Evolutionary conservation across 2,888 invertebrate genomes (phyloP).

Genomic region (Taphrorychus bicolor): DNA sequence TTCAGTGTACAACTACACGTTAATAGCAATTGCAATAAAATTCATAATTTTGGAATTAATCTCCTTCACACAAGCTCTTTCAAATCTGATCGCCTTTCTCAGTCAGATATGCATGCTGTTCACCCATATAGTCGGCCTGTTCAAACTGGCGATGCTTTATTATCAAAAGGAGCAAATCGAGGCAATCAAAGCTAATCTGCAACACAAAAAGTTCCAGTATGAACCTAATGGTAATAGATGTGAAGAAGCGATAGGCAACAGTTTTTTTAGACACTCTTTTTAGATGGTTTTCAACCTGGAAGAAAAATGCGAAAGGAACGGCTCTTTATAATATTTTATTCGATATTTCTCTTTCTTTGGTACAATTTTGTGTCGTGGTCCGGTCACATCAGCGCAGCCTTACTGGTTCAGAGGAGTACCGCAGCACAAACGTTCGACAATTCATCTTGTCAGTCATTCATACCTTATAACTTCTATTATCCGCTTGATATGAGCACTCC

Average conservation of each 20-base stretch:
- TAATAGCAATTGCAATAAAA: conserved; percentile 18
- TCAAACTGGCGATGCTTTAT: conserved; percentile 43
- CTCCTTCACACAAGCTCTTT: conserved; percentile 22
- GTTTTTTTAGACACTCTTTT: conserved; percentile 4
- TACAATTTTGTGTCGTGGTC: too few relatives aligned
- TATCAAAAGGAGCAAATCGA: conserved; percentile 27
- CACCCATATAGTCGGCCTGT: conserved; percentile 44
- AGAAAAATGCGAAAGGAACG: conserved; percentile 29
- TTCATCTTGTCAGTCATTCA: conserved; percentile 41
- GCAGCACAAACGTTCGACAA: conserved; percentile 39
- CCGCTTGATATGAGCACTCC: conserved; percentile 42
- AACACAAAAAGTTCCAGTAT: conserved; percentile 33
- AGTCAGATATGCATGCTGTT: conserved; percentile 45
- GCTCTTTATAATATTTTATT: conserved; percentile 15
- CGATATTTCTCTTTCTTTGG: conserved; percentile 32
- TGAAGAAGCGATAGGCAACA: background rate
- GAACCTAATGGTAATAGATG: conserved; percentile 7
- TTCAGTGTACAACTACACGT: conserved; percentile 19
- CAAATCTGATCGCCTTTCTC: conserved; percentile 20
- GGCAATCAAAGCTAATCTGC: conserved; percentile 23
- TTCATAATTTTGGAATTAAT: conserved; percentile 34
- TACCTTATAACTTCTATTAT: conserved; percentile 44
- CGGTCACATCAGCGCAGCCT: conserved; percentile 43
- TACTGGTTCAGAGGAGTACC: conserved; percentile 35
- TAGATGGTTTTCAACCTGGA: conserved; percentile 41